Conservation (phyloP, 2,797 vertebrate species). For the Paedocypris micromegethes region DNA sequence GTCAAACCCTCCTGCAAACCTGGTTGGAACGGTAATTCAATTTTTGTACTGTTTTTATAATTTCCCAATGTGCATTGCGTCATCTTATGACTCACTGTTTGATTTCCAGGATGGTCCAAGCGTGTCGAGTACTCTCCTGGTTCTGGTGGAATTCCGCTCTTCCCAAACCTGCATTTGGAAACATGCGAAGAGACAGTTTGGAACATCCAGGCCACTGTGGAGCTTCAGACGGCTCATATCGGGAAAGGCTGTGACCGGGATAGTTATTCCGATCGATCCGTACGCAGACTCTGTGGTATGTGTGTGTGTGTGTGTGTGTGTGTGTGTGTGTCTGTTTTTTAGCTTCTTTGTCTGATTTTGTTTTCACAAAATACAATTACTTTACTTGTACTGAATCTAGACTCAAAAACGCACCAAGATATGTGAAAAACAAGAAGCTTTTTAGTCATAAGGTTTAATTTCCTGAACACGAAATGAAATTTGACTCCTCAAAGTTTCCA, state of each 20-base stretch:
- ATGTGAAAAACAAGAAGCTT: too few relatives aligned
- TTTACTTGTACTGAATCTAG: too few relatives aligned
- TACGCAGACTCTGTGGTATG: conserved; percentile 91
- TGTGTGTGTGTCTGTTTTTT: too few relatives aligned
- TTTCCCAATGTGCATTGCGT: neutral
- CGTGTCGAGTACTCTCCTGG: conserved; percentile 93
- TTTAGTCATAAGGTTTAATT: too few relatives aligned
- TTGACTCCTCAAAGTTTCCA: too few relatives aligned
- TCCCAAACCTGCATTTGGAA: conserved; percentile 90
- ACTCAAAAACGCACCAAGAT: too few relatives aligned
- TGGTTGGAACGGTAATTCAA: conserved; percentile 88
- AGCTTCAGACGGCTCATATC: conserved; percentile 95
- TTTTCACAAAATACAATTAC: too few relatives aligned
- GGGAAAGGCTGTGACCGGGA: conserved; percentile 97
- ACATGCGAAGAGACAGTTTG: conserved; percentile 93
- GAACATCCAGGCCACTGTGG: conserved; percentile 96
- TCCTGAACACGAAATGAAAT: too few relatives aligned
- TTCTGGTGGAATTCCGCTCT: conserved; percentile 85
- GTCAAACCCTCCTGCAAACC: conserved; percentile 98
- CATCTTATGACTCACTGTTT: neutral
- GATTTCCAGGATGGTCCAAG: conserved; percentile 86
- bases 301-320: neutral
- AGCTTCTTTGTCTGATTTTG: neutral
- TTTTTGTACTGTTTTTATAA: too few relatives aligned
- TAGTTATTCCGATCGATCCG: conserved; percentile 93